Conservation (phyloP, 2,113 vertebrate species). For the Promerops cafer region DNA sequence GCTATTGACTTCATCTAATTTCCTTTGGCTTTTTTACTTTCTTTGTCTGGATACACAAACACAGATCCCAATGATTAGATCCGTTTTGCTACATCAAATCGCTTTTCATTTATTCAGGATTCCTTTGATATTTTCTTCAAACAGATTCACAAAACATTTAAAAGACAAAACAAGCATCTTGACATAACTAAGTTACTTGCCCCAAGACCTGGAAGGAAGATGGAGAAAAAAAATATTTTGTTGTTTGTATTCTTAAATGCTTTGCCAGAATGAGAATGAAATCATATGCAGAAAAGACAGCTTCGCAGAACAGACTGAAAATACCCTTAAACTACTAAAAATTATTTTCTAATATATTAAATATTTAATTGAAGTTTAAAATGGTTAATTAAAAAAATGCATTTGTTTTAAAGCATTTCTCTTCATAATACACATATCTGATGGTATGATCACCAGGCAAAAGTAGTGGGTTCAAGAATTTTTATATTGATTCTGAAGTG, state of each 20-base stretch:
- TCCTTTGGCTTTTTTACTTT: neutral
- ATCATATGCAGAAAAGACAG: neutral
- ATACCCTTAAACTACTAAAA: conserved; percentile 12
- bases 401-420: conserved; percentile 29
- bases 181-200: neutral
- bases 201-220: neutral
- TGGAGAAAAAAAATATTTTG: neutral
- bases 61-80: conserved; percentile 8
- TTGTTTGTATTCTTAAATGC: neutral
- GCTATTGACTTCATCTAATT: conserved; percentile 50
- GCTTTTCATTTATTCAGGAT: neutral
- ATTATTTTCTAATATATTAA: neutral
- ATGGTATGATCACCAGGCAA: neutral
- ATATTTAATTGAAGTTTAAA: neutral
- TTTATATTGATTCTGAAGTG: neutral
- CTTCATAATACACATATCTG: conserved; percentile 27
- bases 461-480: neutral
- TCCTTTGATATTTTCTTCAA: conserved; percentile 44
- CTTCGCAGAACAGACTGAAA: conserved; percentile 9
- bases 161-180: conserved; percentile 41
- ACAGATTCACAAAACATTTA: conserved; percentile 48
- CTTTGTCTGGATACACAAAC: conserved; percentile 38
- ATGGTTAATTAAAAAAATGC: neutral
- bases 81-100: neutral
- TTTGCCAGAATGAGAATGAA: neutral